A percentile compares a stretch with the other conserved stretches of the same genome.
These are phyloP conservation scores for Platyrinchus mystaceus DNA, from an alignment of 2,797 vertebrate species.

Conservation along the genomic window DNA sequence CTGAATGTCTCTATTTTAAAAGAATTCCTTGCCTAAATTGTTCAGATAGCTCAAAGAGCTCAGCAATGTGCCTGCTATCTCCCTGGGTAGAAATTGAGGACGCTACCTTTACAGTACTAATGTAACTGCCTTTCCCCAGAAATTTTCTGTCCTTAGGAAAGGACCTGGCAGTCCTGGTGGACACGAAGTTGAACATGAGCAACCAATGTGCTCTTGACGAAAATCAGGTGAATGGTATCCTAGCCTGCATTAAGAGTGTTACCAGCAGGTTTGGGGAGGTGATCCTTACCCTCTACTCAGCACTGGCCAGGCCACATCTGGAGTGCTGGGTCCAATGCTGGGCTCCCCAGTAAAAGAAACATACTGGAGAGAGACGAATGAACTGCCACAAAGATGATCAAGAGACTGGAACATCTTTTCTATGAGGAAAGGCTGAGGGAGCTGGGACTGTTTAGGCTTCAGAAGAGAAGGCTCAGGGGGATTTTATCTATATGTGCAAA, in stretches of 20 bases:
- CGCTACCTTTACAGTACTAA: neutral
- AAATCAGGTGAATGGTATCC: neutral
- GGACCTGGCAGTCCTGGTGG: neutral
- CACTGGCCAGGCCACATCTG: neutral
- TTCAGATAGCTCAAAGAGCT: neutral
- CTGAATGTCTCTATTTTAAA: neutral
- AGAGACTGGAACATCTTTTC: neutral
- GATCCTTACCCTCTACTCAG: neutral
- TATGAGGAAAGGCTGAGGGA: neutral
- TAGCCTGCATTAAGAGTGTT: neutral
- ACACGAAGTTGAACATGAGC: neutral
- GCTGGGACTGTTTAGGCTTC: neutral
- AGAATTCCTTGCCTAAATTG: neutral
- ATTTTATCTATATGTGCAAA: neutral
- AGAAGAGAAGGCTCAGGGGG: neutral
- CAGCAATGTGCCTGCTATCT: neutral
- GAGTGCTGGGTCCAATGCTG: neutral
- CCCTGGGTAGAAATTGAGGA: neutral
- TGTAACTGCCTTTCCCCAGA: neutral
- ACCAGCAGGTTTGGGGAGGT: neutral
- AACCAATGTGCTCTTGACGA: neutral
- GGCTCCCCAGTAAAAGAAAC: neutral
- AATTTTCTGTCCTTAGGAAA: neutral
- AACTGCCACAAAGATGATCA: neutral
- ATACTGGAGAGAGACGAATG: neutral